These are phyloP conservation scores for Eremobia ochroleuca DNA, from an alignment of 2,888 invertebrate genomes.

Conservation along the genomic window DNA sequence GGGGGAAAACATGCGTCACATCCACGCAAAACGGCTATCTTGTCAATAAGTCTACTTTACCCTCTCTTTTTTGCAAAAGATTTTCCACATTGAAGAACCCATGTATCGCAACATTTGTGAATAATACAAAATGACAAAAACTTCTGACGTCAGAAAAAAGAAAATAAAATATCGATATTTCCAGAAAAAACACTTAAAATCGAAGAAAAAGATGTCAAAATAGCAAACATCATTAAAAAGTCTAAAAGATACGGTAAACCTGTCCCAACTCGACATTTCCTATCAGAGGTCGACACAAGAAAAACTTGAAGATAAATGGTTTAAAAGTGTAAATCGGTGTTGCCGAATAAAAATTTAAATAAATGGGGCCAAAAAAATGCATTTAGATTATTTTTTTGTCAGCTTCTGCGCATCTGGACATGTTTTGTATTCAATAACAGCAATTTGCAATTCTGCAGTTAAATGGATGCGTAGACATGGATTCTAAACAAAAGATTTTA, in stretches of 20 bases:
- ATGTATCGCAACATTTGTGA: neutral
- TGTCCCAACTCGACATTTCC: slow-evolving; percentile 46
- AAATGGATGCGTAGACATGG: slow-evolving; percentile 19
- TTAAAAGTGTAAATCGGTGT: slow-evolving; percentile 41
- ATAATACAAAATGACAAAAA: slow-evolving; percentile 9
- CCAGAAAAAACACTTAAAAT: slow-evolving; percentile 32
- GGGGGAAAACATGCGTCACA: no score
- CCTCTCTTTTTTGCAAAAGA: neutral
- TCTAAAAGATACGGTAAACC: slow-evolving; percentile 36
- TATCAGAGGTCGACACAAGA: slow-evolving; percentile 32
- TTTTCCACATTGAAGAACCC: neutral
- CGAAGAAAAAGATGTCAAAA: slow-evolving; percentile 35
- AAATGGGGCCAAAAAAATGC: slow-evolving; percentile 53
- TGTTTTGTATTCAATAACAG: slow-evolving; percentile 33
- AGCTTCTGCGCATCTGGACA: slow-evolving; percentile 51
- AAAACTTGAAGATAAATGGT: slow-evolving; percentile 42
- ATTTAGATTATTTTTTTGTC: slow-evolving; percentile 58
- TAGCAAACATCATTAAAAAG: slow-evolving; percentile 33
- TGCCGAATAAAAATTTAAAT: slow-evolving; percentile 58
- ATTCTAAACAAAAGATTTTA: slow-evolving; percentile 15
- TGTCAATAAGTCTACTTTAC: neutral
- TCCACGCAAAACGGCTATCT: no score
- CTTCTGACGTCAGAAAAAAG: neutral
- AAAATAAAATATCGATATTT: neutral
- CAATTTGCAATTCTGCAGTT: slow-evolving; percentile 47